These are phyloP conservation scores for Drosophila longiperda DNA, from an alignment of 2,888 invertebrate species.

Conservation along the genomic window DNA sequence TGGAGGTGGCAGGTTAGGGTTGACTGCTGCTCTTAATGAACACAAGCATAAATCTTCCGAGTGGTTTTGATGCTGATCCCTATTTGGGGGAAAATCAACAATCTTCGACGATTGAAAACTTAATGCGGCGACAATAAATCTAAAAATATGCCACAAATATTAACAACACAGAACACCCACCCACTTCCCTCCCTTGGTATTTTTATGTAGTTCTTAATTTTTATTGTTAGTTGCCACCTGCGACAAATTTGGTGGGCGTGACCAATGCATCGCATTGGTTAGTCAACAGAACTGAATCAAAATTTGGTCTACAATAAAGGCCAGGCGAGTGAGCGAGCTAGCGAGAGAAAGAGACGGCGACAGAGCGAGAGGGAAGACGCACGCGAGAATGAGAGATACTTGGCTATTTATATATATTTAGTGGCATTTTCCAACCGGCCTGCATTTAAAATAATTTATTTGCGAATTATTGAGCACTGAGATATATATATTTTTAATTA, in stretches of 20 bases:
- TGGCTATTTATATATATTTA: slow-evolving; percentile 67
- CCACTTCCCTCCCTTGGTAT: slow-evolving; percentile 56
- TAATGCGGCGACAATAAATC: slow-evolving; percentile 47
- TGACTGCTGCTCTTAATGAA: slow-evolving; percentile 47
- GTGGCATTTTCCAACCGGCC: slow-evolving; percentile 39
- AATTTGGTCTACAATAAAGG: slow-evolving; percentile 45
- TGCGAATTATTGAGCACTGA: slow-evolving; percentile 77
- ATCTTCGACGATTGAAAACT: slow-evolving; percentile 37
- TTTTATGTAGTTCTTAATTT: slow-evolving; percentile 61
- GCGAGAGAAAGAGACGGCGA: not conserved
- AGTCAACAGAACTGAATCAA: slow-evolving; percentile 32
- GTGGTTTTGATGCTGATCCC: slow-evolving; percentile 53
- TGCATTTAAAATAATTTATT: slow-evolving; percentile 79
- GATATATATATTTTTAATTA: slow-evolving; percentile 78
- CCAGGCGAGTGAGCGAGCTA: not conserved
- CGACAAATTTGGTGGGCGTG: slow-evolving; percentile 63
- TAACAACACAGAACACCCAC: not conserved
- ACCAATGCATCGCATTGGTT: slow-evolving; percentile 62
- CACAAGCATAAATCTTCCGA: slow-evolving; percentile 52
- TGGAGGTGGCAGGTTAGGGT: not conserved
- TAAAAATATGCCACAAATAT: slow-evolving; percentile 47
- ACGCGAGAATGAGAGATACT: not conserved
- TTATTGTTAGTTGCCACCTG: slow-evolving; percentile 59
- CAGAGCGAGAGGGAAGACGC: not conserved
- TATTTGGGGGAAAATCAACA: slow-evolving; percentile 39